Percentiles rank a stretch among this genome's conserved stretches.
These are phyloP conservation scores for Grantiella picta DNA, from an alignment of 2,113 vertebrate species.

Conservation along the genomic window DNA sequence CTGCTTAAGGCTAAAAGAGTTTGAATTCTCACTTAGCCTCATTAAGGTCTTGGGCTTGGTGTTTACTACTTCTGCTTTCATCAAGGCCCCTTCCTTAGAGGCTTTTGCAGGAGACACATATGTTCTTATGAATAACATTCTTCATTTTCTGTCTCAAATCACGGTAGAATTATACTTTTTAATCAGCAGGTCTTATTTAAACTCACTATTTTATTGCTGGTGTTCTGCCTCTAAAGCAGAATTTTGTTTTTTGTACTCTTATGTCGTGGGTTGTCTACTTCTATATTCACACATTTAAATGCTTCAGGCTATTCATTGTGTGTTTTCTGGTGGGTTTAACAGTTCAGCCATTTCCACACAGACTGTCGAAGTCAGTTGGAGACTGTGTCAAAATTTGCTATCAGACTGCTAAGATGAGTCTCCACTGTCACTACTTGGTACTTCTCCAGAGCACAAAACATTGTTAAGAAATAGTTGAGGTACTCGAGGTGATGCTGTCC, in stretches of 20 bases:
- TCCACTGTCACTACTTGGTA: neutral
- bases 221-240: neutral
- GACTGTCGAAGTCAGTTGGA: neutral
- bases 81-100: neutral
- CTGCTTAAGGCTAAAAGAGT: constrained; percentile 16
- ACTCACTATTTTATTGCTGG: neutral
- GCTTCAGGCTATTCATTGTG: neutral
- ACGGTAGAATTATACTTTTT: neutral
- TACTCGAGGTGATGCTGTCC: neutral
- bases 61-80: constrained; percentile 8
- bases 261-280: neutral
- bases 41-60: neutral
- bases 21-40: constrained; percentile 12
- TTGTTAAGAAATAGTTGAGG: neutral
- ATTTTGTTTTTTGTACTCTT: neutral
- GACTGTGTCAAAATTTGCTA: neutral
- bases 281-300: neutral
- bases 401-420: neutral
- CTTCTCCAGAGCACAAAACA: neutral
- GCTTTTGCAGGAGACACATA: neutral
- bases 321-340: constrained; percentile 28
- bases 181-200: constrained; percentile 26
- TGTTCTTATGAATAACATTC: neutral
- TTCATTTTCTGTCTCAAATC: constrained; percentile 7
- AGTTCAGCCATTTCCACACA: constrained; percentile 1